Evolutionary conservation across 2,113 vertebrate genomes (phyloP).

Genomic region (Monopterus albus): DNA sequence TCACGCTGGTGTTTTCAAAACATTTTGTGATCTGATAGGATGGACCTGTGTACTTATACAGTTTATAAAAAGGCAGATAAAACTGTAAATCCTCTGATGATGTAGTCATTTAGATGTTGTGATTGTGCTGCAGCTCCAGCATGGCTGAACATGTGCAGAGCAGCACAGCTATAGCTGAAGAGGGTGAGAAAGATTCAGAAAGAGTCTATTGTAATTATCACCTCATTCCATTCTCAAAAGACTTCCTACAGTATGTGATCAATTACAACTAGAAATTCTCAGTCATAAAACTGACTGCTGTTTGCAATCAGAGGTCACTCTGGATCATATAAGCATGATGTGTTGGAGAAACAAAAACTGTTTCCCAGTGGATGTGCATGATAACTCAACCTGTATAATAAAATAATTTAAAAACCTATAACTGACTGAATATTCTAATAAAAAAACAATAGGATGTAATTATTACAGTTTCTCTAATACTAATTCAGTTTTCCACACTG

Average conservation of each 20-base stretch:
- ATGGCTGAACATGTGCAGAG: conserved; percentile 22
- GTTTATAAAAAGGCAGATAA: conserved; percentile 15
- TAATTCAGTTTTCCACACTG: neutral
- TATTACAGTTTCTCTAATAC: neutral
- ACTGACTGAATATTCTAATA: conserved; percentile 4
- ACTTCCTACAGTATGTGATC: conserved; percentile 37
- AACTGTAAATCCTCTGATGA: conserved; percentile 16
- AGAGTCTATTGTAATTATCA: conserved; percentile 59
- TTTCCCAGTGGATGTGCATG: conserved; percentile 9
- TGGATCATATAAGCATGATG: conserved; percentile 20
- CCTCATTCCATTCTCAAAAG: conserved; percentile 39
- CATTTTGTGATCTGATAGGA: neutral
- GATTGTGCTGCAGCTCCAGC: conserved; percentile 2
- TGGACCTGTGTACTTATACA: too few relatives aligned
- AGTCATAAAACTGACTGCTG: conserved; percentile 21
- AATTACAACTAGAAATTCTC: conserved; percentile 34
- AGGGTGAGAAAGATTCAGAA: conserved; percentile 31
- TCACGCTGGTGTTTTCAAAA: conserved; percentile 39
- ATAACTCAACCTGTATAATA: conserved; percentile 3
- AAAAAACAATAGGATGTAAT: neutral
- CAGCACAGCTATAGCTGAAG: conserved; percentile 22
- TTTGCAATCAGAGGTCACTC: conserved; percentile 45
- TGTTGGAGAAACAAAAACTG: conserved; percentile 4
- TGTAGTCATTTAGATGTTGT: conserved; percentile 19
- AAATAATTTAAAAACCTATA: neutral